Conservation (phyloP, 2,888 invertebrate species). For the Agrilus mali region DNA sequence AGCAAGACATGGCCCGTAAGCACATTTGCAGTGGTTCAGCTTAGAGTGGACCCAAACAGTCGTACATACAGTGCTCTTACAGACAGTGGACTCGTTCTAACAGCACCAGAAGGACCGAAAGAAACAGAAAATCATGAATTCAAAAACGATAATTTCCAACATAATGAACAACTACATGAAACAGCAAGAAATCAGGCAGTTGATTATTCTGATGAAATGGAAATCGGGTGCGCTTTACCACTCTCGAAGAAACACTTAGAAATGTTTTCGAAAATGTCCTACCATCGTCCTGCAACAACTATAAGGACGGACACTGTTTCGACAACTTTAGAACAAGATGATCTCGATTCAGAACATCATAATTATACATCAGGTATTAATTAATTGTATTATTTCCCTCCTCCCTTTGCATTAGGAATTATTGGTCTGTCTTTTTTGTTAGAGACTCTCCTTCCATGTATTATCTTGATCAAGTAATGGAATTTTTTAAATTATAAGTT, state of each 20-base stretch:
- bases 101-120: no score
- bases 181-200: constrained; percentile 2
- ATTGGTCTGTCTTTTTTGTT: no score
- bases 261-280: constrained; percentile 22
- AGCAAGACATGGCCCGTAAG: constrained; percentile 36
- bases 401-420: no score
- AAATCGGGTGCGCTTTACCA: constrained; percentile 18
- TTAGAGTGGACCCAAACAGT: constrained; percentile 30
- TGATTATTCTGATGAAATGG: constrained; percentile 6
- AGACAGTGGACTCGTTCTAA: constrained; percentile 11
- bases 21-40: constrained; percentile 32
- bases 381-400: no score
- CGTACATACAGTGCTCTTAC: constrained; percentile 29
- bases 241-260: constrained; percentile 24
- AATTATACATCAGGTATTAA: no score
- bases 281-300: constrained; percentile 15
- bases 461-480: no score
- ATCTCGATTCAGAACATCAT: constrained; percentile 20
- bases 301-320: constrained; percentile 31
- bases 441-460: no score
- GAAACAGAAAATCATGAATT: neutral
- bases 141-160: neutral
- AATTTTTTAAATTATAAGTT: no score
- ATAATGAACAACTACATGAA: constrained; percentile 4
- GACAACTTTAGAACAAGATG: constrained; percentile 28